Evolutionary conservation across 2,888 invertebrate genomes (phyloP).

Genomic region (Ectemnius lituratus): DNA sequence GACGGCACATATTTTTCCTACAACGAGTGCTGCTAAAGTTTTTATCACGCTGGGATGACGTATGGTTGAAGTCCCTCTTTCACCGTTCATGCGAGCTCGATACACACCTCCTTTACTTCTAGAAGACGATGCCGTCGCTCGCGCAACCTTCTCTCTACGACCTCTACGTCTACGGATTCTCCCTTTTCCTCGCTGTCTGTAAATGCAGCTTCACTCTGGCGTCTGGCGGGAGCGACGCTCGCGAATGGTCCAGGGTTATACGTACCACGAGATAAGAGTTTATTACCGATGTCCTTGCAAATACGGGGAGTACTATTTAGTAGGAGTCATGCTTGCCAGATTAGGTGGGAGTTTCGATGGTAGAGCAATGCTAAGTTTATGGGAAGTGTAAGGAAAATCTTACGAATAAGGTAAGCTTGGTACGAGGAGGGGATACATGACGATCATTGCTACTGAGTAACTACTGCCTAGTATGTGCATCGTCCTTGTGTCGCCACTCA

Average conservation of each 20-base stretch:
- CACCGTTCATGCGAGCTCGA: conserved; percentile 36
- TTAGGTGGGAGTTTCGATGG: no score
- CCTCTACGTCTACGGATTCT: no score
- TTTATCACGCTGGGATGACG: conserved; percentile 54
- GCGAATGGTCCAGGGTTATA: conserved; percentile 12
- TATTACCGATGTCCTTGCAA: conserved; percentile 51
- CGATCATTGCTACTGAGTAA: conserved; percentile 28
- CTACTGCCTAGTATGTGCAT: not conserved
- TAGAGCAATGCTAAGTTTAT: no score
- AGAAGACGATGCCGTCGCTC: conserved; percentile 12
- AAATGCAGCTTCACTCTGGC: not conserved
- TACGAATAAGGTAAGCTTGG: no score
- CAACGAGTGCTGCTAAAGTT: conserved; percentile 50
- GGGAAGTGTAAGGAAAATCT: no score
- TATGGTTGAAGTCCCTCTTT: conserved; percentile 33
- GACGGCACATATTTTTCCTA: conserved; percentile 37
- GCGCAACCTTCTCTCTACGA: no score
- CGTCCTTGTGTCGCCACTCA: not conserved
- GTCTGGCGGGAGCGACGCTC: not conserved
- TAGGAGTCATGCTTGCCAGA: no score
- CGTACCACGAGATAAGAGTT: conserved; percentile 53
- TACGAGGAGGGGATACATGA: conserved; percentile 28
- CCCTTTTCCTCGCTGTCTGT: not conserved
- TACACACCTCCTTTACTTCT: conserved; percentile 26
- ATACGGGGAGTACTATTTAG: conserved; percentile 39